Percentiles rank a stretch among this genome's conserved stretches.
Evolutionary conservation across 2,113 vertebrate genomes (phyloP).

Genomic region (Brevimyrus niger): DNA sequence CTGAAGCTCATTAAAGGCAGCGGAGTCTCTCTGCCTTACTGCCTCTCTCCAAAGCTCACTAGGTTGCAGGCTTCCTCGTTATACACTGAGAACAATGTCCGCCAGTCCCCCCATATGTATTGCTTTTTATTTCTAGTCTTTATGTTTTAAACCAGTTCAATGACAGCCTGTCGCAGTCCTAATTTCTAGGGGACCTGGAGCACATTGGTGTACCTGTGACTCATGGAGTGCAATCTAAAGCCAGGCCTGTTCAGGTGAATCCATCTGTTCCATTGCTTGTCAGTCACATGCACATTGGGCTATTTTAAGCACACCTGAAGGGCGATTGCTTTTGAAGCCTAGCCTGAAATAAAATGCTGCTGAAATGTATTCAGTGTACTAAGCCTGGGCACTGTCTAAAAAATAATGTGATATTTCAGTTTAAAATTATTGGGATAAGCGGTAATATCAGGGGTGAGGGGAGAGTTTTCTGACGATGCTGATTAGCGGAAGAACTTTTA

Average conservation of each 20-base stretch:
- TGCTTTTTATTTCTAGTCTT: background rate
- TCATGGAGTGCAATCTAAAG: background rate
- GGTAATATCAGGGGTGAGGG: background rate
- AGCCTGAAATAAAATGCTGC: background rate
- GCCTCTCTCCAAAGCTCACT: background rate
- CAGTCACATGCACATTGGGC: constrained; percentile 61
- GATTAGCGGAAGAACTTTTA: background rate
- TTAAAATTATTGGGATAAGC: background rate
- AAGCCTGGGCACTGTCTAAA: background rate
- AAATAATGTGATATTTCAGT: background rate
- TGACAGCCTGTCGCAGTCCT: constrained; percentile 18
- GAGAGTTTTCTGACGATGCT: background rate
- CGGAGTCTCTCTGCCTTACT: background rate
- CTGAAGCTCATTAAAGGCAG: constrained; percentile 21
- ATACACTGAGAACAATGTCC: background rate
- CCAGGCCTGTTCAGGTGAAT: background rate
- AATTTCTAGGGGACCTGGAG: constrained; percentile 16
- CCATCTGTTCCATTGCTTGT: constrained; percentile 40
- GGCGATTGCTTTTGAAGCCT: constrained; percentile 36
- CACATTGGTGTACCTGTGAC: background rate
- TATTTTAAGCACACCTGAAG: constrained; percentile 66
- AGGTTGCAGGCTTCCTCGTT: background rate
- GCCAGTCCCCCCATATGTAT: background rate
- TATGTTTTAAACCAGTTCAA: background rate
- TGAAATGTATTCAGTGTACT: background rate